phyloP scores from a whole-genome alignment of 2,113 vertebrate species.

The Pachypanchax playfairii region DNA sequence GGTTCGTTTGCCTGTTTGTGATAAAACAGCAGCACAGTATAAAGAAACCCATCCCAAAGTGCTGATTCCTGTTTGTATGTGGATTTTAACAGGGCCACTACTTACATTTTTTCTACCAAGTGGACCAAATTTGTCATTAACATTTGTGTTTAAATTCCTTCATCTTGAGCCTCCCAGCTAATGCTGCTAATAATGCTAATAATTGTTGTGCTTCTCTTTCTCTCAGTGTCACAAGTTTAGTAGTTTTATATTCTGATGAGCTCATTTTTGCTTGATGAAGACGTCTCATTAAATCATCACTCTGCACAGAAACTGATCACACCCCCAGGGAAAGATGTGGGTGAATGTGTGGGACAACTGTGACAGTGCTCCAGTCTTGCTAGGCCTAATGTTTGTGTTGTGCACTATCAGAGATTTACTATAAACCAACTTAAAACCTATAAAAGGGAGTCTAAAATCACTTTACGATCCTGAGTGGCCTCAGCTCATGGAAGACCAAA shows the following conservation, averaged over 20 bases:
- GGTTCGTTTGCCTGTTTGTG: conserved; percentile 27
- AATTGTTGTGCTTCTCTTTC: conserved; percentile 10
- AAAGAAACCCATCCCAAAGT: conserved; percentile 3
- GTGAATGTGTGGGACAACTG: conserved; percentile 57
- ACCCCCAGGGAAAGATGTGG: conserved; percentile 51
- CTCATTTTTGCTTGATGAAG: conserved; percentile 51
- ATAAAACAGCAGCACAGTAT: conserved; percentile 3
- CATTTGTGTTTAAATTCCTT: conserved; percentile 9
- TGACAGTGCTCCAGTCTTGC: conserved; percentile 42
- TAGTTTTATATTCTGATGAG: conserved; percentile 28
- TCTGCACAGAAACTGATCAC: conserved; percentile 57
- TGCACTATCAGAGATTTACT: conserved; percentile 48
- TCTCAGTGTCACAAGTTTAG: conserved; percentile 2
- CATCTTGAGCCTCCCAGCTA: background rate
- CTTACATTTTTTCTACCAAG: conserved; percentile 12
- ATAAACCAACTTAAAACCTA: conserved; percentile 45
- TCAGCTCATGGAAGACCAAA: conserved; percentile 59
- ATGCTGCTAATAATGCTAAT: background rate
- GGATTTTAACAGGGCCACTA: background rate
- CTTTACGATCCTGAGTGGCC: conserved; percentile 61
- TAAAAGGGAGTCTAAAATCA: conserved; percentile 64
- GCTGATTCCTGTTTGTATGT: conserved; percentile 11
- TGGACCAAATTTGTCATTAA: background rate
- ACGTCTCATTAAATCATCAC: conserved; percentile 47
- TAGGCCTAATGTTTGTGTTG: conserved; percentile 43